A percentile compares a stretch with the other conserved stretches of the same genome.
Evolutionary conservation across 2,113 vertebrate species (phyloP).

Genomic region (Calypte anna): DNA sequence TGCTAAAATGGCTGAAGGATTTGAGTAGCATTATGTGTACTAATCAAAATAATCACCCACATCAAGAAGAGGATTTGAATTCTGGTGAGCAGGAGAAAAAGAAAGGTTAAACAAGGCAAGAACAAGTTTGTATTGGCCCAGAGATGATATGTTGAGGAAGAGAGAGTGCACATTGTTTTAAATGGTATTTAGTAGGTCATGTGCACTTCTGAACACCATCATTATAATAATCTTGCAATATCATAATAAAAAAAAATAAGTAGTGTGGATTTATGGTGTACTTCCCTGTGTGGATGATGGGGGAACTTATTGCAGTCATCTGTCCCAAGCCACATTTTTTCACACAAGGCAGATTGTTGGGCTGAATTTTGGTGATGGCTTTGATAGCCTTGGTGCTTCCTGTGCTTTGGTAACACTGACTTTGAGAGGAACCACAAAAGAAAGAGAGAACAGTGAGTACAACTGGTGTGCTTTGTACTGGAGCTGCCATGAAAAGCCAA

Average conservation of each 20-base stretch:
- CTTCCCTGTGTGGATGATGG: not conserved
- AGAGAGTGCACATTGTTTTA: not conserved
- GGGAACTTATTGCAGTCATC: not conserved
- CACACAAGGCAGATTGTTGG: not conserved
- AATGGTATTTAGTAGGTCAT: not conserved
- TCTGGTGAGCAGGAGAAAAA: not conserved
- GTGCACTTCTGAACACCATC: not conserved
- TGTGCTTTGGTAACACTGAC: not conserved
- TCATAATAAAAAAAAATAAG: not conserved
- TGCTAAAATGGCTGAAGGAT: slow-evolving; percentile 42
- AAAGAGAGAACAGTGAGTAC: not conserved
- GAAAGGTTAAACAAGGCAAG: slow-evolving; percentile 46
- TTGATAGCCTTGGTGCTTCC: not conserved
- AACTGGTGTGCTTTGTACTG: not conserved
- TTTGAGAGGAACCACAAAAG: not conserved
- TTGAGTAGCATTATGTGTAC: slow-evolving; percentile 28
- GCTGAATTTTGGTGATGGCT: not conserved
- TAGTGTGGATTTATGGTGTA: not conserved
- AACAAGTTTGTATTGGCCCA: not conserved
- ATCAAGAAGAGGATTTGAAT: slow-evolving; percentile 48
- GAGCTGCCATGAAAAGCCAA: not conserved
- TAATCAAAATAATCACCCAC: slow-evolving; percentile 52
- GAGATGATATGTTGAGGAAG: not conserved
- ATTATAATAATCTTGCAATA: not conserved
- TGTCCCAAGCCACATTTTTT: not conserved